phyloP scores from a whole-genome alignment of 2,888 invertebrate genomes.

The Altica lythri region DNA sequence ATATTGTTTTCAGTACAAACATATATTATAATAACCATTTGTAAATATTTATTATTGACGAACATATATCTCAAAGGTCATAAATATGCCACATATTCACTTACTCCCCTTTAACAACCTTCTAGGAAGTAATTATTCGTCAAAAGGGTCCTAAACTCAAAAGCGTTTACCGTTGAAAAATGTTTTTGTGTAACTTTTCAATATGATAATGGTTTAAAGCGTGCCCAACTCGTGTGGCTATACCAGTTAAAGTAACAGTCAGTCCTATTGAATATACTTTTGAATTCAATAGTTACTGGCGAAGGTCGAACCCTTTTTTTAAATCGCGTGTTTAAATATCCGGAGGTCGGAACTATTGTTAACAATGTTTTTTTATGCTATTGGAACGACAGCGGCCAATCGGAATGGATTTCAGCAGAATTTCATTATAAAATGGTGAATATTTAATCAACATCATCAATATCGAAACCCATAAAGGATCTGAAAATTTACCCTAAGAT shows the following conservation, averaged over 20 bases:
- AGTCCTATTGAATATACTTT: slow-evolving; percentile 46
- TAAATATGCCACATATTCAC: too few species aligned
- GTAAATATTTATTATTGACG: too few species aligned
- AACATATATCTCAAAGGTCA: too few species aligned
- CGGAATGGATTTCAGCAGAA: slow-evolving; percentile 42
- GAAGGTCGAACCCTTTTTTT: slow-evolving; percentile 41
- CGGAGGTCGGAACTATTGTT: slow-evolving; percentile 40
- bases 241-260: slow-evolving; percentile 45
- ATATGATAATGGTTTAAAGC: slow-evolving; percentile 50
- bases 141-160: slow-evolving; percentile 2
- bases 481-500: too few species aligned
- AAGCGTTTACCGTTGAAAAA: slow-evolving; percentile 32
- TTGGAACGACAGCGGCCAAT: slow-evolving; percentile 42
- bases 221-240: slow-evolving; percentile 49
- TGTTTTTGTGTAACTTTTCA: slow-evolving; percentile 32
- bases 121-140: slow-evolving; percentile 8
- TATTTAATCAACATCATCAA: background rate
- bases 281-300: slow-evolving; percentile 29
- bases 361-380: slow-evolving; percentile 35
- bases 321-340: slow-evolving; percentile 50
- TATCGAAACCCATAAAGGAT: background rate
- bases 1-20: too few species aligned
- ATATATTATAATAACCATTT: too few species aligned
- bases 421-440: slow-evolving; percentile 23
- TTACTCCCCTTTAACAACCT: background rate